Evolutionary conservation across 35 echinoderm and acorn worm genomes (phyloP).

Genomic region (Lytechinus variegatus): DNA sequence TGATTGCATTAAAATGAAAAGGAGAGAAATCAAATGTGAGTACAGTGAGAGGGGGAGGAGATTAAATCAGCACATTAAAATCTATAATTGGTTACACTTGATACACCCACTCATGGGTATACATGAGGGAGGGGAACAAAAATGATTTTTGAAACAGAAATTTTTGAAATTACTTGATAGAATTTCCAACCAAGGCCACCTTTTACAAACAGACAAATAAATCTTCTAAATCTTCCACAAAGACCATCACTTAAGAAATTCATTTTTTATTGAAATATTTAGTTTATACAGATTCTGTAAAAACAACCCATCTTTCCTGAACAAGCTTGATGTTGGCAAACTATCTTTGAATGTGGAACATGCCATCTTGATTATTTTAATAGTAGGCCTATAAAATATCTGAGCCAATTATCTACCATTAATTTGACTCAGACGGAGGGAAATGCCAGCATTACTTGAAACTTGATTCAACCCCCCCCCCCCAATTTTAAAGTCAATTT

Average conservation of each 20-base stretch:
- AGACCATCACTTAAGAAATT: not conserved
- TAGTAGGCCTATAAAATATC: not conserved
- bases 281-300: not conserved
- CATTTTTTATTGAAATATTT: not conserved
- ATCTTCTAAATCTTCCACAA: too few species aligned
- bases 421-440: not conserved
- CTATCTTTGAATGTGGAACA: not conserved
- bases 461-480: too few species aligned
- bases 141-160: not conserved
- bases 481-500: too few species aligned
- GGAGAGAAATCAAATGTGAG: not conserved
- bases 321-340: not conserved
- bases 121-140: not conserved
- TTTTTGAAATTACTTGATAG: not conserved
- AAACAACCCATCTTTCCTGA: not conserved
- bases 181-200: not conserved
- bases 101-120: not conserved
- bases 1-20: not conserved
- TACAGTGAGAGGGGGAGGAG: not conserved
- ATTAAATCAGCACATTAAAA: not conserved
- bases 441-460: too few species aligned
- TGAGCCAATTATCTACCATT: not conserved
- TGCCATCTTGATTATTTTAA: not conserved
- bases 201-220: not conserved
- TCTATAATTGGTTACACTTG: not conserved